phyloP scores from a whole-genome alignment of 2,888 invertebrate genomes.

The Dynastes tityus region DNA sequence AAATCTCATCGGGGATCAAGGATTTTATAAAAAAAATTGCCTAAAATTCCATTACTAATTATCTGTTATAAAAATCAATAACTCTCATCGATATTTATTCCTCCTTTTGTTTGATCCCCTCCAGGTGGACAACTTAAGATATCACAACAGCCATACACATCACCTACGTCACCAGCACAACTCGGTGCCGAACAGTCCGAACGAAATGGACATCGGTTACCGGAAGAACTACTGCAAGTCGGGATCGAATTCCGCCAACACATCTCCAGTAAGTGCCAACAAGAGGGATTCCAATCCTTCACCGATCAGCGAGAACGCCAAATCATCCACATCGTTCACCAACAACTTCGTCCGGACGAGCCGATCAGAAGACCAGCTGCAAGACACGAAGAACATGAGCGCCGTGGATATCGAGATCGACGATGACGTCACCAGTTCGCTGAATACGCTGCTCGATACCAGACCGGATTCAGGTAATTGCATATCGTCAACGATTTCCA shows the following conservation, averaged over 20 bases:
- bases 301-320: conserved; percentile 57
- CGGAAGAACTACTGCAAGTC: conserved; percentile 65
- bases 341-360: conserved; percentile 85
- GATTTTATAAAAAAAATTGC: too few relatives aligned
- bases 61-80: too few relatives aligned
- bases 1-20: too few relatives aligned
- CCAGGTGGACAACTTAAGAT: conserved; percentile 67
- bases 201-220: conserved; percentile 76
- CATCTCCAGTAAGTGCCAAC: conserved; percentile 73
- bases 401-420: conserved; percentile 93
- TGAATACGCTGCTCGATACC: conserved; percentile 90
- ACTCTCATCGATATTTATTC: too few relatives aligned
- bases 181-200: conserved; percentile 82
- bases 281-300: conserved; percentile 69
- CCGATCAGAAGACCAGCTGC: conserved; percentile 92
- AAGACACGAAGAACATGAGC: conserved; percentile 85
- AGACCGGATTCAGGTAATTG: conserved; percentile 63
- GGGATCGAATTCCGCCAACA: conserved; percentile 72
- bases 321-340: conserved; percentile 55
- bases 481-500: too few relatives aligned
- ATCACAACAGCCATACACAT: conserved; percentile 72
- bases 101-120: neutral
- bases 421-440: conserved; percentile 93
- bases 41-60: too few relatives aligned
- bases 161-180: conserved; percentile 70